phyloP scores from a whole-genome alignment of 2,797 vertebrate species.

The Sphaeramia orbicularis region DNA sequence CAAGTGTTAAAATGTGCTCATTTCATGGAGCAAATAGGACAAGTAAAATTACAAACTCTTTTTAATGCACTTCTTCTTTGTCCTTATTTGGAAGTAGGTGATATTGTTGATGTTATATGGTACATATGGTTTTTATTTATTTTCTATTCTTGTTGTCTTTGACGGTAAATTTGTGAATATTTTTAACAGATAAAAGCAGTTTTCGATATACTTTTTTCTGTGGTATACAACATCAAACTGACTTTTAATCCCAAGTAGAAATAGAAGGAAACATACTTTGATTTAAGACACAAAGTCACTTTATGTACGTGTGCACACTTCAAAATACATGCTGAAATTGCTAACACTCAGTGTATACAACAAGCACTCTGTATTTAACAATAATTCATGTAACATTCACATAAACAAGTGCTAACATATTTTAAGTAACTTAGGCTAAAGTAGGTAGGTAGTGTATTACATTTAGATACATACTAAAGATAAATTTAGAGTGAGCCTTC shows the following conservation, averaged over 20 bases:
- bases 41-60: no score
- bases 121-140: no score
- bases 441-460: conserved; percentile 65
- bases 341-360: conserved; percentile 47
- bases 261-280: conserved; percentile 3
- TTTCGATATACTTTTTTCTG: neutral
- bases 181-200: neutral
- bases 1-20: no score
- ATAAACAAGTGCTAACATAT: conserved; percentile 22
- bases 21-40: no score
- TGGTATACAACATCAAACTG: conserved; percentile 1
- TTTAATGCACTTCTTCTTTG: no score
- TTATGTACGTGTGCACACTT: conserved; percentile 72
- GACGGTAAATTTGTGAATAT: no score
- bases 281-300: conserved; percentile 56
- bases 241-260: neutral
- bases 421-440: conserved; percentile 29
- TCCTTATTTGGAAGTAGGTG: no score
- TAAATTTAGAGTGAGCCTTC: conserved; percentile 85
- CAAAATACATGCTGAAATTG: conserved; percentile 71
- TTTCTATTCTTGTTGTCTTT: no score
- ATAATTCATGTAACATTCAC: conserved; percentile 36
- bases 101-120: no score
- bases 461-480: no score
- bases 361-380: conserved; percentile 47